Evolutionary conservation across 2,888 invertebrate genomes (phyloP).

Genomic region (Sisyra nigra): DNA sequence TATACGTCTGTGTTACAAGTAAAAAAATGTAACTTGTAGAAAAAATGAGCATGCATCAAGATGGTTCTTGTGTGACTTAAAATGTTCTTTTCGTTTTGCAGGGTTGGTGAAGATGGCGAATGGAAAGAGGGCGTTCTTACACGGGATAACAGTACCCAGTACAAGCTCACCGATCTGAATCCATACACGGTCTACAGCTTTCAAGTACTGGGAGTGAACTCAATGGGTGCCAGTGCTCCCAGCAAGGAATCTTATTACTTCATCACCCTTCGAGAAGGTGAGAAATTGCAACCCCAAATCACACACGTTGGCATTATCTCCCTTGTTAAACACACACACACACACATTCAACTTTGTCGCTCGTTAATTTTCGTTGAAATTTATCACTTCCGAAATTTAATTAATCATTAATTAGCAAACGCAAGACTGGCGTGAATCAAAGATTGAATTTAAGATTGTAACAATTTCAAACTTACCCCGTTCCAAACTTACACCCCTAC

Average conservation of each 20-base stretch:
- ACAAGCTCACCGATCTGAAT: constrained; percentile 45
- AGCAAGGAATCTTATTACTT: constrained; percentile 56
- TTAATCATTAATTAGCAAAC: no score
- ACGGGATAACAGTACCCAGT: constrained; percentile 43
- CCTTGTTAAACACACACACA: no score
- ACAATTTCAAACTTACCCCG: no score
- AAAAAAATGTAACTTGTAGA: no score
- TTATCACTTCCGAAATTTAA: no score
- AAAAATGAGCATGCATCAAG: no score
- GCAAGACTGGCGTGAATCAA: no score
- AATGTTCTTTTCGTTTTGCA: constrained; percentile 23
- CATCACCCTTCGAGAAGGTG: constrained; percentile 58
- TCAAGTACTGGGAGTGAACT: constrained; percentile 53
- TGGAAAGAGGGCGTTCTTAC: constrained; percentile 48
- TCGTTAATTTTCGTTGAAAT: no score
- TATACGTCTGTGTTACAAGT: no score
- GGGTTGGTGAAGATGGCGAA: constrained; percentile 50
- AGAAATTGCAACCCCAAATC: constrained; percentile 16
- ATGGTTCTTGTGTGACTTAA: not conserved
- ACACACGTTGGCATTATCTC: not conserved
- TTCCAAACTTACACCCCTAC: no score
- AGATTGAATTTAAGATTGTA: no score
- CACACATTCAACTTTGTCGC: no score
- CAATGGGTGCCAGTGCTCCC: constrained; percentile 48
- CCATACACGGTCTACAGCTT: constrained; percentile 66